phyloP scores from a whole-genome alignment of 2,113 vertebrate species.

The Panurus biarmicus region DNA sequence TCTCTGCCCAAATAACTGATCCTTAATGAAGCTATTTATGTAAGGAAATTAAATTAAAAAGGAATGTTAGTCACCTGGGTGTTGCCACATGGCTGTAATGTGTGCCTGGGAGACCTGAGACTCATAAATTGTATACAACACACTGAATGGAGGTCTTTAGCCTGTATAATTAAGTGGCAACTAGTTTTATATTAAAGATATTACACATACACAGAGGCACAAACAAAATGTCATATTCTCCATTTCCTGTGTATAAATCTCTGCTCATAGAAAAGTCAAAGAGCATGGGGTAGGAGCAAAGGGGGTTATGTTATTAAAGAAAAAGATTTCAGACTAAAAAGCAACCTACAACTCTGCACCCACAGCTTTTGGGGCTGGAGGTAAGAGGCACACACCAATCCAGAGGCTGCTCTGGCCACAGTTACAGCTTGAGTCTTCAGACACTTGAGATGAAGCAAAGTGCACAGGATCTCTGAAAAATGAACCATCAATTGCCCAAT shows the following conservation, averaged over 20 bases:
- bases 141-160: slow-evolving; percentile 59
- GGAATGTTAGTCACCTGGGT: slow-evolving; percentile 67
- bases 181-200: slow-evolving; percentile 63
- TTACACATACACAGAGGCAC: slow-evolving; percentile 38
- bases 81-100: slow-evolving; percentile 41
- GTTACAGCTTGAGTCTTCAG: not conserved
- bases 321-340: not conserved
- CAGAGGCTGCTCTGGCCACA: not conserved
- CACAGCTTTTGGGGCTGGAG: not conserved
- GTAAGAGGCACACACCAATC: not conserved
- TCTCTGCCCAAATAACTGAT: slow-evolving; percentile 62
- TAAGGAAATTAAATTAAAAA: slow-evolving; percentile 72
- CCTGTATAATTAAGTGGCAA: slow-evolving; percentile 64
- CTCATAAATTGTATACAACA: slow-evolving; percentile 61
- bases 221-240: slow-evolving; percentile 63
- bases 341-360: not conserved
- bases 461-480: not conserved
- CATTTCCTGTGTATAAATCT: slow-evolving; percentile 48
- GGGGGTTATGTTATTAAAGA: not conserved
- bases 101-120: slow-evolving; percentile 45
- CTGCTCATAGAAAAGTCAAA: not conserved
- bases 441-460: not conserved
- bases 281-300: fast-evolving
- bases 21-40: slow-evolving; percentile 68
- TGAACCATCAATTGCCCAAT: not conserved